Conservation (phyloP, 2,888 invertebrate species). For the Dynastes hyllus region DNA sequence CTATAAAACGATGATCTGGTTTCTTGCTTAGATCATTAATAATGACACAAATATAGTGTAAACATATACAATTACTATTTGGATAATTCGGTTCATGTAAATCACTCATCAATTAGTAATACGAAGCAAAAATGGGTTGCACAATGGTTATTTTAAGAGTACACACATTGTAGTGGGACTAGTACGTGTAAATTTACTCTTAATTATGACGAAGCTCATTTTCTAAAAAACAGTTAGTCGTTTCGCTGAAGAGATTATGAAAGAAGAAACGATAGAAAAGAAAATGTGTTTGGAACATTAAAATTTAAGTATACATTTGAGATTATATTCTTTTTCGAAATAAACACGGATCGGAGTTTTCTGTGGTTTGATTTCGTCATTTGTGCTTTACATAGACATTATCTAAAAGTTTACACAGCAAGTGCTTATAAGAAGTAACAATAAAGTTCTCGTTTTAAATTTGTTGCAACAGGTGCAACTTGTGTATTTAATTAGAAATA, state of each 20-base stretch:
- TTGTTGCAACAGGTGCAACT: no score
- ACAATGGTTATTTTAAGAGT: background rate
- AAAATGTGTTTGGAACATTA: no score
- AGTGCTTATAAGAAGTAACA: no score
- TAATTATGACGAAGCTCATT: background rate
- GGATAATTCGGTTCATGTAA: constrained; percentile 1
- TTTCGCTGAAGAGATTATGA: background rate
- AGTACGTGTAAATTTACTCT: background rate
- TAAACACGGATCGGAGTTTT: no score
- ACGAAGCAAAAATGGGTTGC: background rate
- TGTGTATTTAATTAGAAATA: no score
- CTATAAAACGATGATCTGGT: constrained; percentile 8
- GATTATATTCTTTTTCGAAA: no score
- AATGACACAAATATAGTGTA: constrained; percentile 5
- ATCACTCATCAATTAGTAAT: background rate
- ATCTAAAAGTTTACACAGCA: no score
- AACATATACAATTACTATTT: constrained; percentile 6
- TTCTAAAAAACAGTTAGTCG: background rate
- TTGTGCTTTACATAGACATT: no score
- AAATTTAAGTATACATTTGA: no score
- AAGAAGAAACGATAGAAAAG: no score
- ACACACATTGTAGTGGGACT: background rate
- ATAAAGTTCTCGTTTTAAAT: no score
- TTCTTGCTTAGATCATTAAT: constrained; percentile 3
- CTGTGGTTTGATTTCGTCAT: no score